phyloP scores from a whole-genome alignment of 2,797 vertebrate genomes.

The Trematomus bernacchii region DNA sequence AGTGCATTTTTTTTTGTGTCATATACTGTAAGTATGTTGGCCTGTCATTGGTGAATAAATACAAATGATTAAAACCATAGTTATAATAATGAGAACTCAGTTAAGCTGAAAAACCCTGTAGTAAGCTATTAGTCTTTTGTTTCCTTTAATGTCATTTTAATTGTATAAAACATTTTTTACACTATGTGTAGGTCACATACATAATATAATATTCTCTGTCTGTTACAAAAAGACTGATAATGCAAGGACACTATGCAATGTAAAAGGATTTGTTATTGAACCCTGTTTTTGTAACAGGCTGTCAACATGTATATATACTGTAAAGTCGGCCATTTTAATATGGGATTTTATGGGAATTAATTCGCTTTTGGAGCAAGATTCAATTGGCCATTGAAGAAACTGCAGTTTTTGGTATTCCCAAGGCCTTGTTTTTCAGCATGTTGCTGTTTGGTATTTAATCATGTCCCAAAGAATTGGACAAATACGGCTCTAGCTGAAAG shows the following conservation, averaged over 20 bases:
- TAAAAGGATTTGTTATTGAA: neutral
- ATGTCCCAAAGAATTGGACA: neutral
- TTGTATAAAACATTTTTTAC: too few relatives aligned
- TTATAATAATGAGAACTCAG: neutral
- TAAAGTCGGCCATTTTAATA: too few relatives aligned
- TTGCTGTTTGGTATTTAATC: neutral
- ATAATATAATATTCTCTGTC: neutral
- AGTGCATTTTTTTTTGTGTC: neutral
- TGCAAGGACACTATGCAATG: neutral
- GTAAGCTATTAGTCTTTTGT: too few relatives aligned
- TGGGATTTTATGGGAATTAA: too few relatives aligned
- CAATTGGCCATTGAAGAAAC: too few relatives aligned
- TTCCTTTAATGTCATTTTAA: neutral
- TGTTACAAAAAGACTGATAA: neutral
- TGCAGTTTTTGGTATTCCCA: too few relatives aligned
- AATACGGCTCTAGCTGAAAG: too few relatives aligned
- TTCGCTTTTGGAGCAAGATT: too few relatives aligned
- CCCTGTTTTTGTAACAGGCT: too few relatives aligned
- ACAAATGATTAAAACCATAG: neutral
- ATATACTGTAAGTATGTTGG: neutral
- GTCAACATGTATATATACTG: too few relatives aligned
- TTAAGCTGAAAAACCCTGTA: neutral
- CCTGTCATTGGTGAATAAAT: conserved; percentile 7
- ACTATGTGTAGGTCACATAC: too few relatives aligned
- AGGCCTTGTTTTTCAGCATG: too few relatives aligned